These are phyloP conservation scores for Pseudomyrmex dendroicus DNA, from an alignment of 1,140 invertebrate species.

Conservation along the genomic window DNA sequence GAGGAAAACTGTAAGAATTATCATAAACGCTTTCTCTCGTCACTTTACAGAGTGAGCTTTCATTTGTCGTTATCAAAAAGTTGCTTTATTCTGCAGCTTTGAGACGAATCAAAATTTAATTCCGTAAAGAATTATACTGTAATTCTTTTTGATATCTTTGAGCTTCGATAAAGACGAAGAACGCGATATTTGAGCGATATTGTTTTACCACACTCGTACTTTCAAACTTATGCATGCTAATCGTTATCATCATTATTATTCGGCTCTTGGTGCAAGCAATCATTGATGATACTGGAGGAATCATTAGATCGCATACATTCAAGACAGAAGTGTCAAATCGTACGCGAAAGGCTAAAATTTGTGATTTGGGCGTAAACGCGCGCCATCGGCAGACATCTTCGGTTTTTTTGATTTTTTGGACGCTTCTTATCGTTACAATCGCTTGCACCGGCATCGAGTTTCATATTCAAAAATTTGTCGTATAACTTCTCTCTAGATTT, in stretches of 20 bases:
- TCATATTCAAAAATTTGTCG: neutral
- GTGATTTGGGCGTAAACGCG: constrained; percentile 47
- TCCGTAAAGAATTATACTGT: constrained; percentile 32
- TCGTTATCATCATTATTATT: constrained; percentile 32
- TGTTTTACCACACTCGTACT: constrained; percentile 33
- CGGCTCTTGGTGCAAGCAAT: constrained; percentile 34
- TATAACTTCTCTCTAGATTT: constrained; percentile 11
- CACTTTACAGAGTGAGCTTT: neutral
- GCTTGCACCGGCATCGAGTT: neutral
- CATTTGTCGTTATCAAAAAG: constrained; percentile 26
- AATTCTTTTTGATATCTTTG: constrained; percentile 31
- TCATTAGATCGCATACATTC: constrained; percentile 20
- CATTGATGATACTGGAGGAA: constrained; percentile 11
- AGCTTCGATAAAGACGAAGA: constrained; percentile 51
- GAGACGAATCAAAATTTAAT: constrained; percentile 41
- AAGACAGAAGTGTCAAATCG: constrained; percentile 47
- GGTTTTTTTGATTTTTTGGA: constrained; percentile 38
- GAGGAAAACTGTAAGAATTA: constrained; percentile 35
- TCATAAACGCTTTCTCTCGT: neutral
- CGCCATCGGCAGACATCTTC: constrained; percentile 70
- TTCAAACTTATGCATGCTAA: constrained; percentile 33
- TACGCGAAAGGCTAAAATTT: constrained; percentile 32
- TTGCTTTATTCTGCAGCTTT: constrained; percentile 1
- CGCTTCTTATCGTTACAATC: constrained; percentile 36
- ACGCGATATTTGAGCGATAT: constrained; percentile 20